These are phyloP conservation scores for Gymnarchus niloticus DNA, from an alignment of 2,113 vertebrate genomes.

Conservation along the genomic window DNA sequence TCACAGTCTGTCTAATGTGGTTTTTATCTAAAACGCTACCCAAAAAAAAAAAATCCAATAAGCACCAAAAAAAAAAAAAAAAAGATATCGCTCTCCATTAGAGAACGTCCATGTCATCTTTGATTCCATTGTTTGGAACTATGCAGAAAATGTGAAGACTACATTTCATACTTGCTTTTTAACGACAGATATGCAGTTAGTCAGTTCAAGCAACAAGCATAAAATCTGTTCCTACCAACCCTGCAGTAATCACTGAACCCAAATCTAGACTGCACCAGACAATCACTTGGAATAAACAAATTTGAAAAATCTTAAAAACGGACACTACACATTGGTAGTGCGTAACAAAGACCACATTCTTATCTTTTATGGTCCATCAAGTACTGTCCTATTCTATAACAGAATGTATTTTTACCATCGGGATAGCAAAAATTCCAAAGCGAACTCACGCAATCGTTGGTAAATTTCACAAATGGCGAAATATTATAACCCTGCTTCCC, in stretches of 20 bases:
- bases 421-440: neutral
- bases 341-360: neutral
- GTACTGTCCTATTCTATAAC: neutral
- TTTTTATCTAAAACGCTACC: too few species aligned
- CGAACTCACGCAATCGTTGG: neutral
- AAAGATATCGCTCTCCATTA: neutral
- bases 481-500: neutral
- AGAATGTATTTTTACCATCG: neutral
- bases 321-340: neutral
- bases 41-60: too few species aligned
- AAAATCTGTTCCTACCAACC: neutral
- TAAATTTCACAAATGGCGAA: neutral
- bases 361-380: neutral
- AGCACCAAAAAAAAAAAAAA: neutral
- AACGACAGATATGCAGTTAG: neutral
- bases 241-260: neutral
- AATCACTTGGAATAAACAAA: neutral
- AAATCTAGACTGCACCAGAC: neutral
- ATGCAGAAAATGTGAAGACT: neutral
- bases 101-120: neutral
- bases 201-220: neutral
- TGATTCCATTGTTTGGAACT: neutral
- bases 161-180: slow-evolving; percentile 3
- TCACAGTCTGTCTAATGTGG: neutral
- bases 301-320: neutral